phyloP scores from a whole-genome alignment of 2,797 vertebrate species.

The Nannoperca australis region DNA sequence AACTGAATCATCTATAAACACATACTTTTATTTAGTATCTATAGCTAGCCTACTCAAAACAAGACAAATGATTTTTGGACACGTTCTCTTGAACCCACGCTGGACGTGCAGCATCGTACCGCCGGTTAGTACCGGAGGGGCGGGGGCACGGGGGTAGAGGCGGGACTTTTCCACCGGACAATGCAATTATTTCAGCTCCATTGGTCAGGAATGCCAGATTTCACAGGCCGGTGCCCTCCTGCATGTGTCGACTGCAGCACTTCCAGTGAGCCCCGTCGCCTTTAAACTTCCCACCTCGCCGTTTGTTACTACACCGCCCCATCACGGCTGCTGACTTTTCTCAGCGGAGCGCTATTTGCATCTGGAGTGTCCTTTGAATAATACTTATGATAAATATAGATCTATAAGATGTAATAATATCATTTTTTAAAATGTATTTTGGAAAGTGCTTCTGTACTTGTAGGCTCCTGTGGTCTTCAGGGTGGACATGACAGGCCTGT shows the following conservation, averaged over 20 bases:
- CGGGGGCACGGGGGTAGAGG: conserved; percentile 72
- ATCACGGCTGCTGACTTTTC: background rate
- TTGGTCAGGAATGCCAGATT: conserved; percentile 94
- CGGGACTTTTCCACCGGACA: conserved; percentile 89
- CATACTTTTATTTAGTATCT: too few relatives aligned
- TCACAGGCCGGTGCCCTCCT: conserved; percentile 90
- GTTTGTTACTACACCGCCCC: background rate
- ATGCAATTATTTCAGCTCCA: conserved; percentile 94
- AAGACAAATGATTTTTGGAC: background rate
- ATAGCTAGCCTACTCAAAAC: background rate
- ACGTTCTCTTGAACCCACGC: conserved; percentile 80
- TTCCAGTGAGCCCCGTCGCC: conserved; percentile 64
- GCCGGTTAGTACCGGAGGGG: conserved; percentile 77
- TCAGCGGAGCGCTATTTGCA: background rate
- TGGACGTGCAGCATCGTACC: conserved; percentile 87
- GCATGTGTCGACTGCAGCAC: conserved; percentile 74
- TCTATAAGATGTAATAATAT: too few relatives aligned
- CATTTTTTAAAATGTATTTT: background rate
- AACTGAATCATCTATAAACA: background rate
- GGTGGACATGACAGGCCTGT: too few relatives aligned
- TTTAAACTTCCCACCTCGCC: conserved; percentile 64
- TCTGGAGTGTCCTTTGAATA: background rate
- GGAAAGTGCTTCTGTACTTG: background rate
- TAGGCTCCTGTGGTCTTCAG: conserved; percentile 21
- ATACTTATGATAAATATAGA: too few relatives aligned